A percentile compares a stretch with the other conserved stretches of the same genome.
phyloP scores from a whole-genome alignment of 2,113 vertebrate species.

The Myiagra hebetior region DNA sequence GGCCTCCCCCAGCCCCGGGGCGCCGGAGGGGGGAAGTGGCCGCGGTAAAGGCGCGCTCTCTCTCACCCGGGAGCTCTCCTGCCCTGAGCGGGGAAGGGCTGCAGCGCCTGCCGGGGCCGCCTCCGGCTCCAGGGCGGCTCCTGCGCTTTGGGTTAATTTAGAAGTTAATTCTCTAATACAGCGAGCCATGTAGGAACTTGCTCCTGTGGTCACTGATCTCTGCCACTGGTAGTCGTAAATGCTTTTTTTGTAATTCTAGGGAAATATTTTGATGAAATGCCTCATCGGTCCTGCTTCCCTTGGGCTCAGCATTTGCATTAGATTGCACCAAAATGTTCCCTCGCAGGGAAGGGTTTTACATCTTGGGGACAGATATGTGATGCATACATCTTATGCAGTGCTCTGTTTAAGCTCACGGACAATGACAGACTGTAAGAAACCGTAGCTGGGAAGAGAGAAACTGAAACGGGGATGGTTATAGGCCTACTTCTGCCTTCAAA shows the following conservation, averaged over 20 bases:
- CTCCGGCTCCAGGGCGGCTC: not conserved
- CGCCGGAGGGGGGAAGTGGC: not conserved
- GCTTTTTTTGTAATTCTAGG: not conserved
- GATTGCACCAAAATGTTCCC: slow-evolving; percentile 10
- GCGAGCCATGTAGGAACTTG: not conserved
- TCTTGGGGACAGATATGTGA: not conserved
- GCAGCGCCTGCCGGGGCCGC: not conserved
- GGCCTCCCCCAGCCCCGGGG: not conserved
- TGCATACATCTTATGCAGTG: not conserved
- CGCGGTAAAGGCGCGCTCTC: not conserved
- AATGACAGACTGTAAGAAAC: not conserved
- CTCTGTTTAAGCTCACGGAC: not conserved
- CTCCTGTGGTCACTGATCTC: not conserved
- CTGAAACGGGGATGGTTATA: not conserved
- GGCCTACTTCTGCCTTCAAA: slow-evolving; percentile 24
- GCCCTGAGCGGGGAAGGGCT: not conserved
- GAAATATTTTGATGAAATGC: not conserved
- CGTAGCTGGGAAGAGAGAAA: not conserved
- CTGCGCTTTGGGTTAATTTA: not conserved
- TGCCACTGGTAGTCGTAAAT: not conserved
- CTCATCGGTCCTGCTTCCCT: not conserved
- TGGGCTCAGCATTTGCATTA: not conserved
- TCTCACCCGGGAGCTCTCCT: not conserved
- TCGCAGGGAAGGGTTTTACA: not conserved
- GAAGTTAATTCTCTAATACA: not conserved